phyloP scores from a whole-genome alignment of 1,140 invertebrate genomes.

The Acromyrmex charruanus region DNA sequence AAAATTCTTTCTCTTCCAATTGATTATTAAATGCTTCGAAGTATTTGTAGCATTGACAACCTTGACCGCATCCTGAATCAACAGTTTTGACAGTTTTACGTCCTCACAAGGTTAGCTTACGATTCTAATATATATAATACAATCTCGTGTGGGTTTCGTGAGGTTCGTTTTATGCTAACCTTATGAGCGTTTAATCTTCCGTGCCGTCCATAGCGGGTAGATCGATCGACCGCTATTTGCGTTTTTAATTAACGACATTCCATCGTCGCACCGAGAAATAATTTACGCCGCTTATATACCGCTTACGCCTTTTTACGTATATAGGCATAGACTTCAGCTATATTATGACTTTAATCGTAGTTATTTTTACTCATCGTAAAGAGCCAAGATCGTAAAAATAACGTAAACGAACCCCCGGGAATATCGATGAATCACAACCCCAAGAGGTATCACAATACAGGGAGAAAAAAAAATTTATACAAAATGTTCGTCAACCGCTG shows the following conservation, averaged over 20 bases:
- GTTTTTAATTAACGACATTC: constrained; percentile 65
- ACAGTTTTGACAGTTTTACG: neutral
- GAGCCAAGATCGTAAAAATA: constrained; percentile 29
- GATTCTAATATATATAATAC: constrained; percentile 4
- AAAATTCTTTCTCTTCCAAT: too few species aligned
- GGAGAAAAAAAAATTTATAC: neutral
- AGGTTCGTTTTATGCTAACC: neutral
- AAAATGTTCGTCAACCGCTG: neutral
- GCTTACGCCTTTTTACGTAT: constrained; percentile 64
- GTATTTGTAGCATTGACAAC: too few species aligned
- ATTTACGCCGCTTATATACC: constrained; percentile 78
- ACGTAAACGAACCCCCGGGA: neutral
- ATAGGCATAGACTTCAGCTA: constrained; percentile 54
- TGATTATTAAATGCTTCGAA: too few species aligned
- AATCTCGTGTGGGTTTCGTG: neutral
- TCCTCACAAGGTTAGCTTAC: neutral
- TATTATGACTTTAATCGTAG: constrained; percentile 44
- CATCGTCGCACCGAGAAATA: constrained; percentile 73
- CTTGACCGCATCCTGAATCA: neutral
- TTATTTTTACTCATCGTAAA: constrained; percentile 32
- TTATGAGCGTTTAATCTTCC: constrained; percentile 50
- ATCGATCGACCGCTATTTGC: constrained; percentile 63
- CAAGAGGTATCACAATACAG: neutral
- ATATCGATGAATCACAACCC: constrained; percentile 21
- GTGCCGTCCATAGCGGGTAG: constrained; percentile 12